Evolutionary conservation across 1,140 invertebrate species (phyloP), one percentile per base, ranked within the genome.

Genomic region (Zaprionus ornatus): DNA sequence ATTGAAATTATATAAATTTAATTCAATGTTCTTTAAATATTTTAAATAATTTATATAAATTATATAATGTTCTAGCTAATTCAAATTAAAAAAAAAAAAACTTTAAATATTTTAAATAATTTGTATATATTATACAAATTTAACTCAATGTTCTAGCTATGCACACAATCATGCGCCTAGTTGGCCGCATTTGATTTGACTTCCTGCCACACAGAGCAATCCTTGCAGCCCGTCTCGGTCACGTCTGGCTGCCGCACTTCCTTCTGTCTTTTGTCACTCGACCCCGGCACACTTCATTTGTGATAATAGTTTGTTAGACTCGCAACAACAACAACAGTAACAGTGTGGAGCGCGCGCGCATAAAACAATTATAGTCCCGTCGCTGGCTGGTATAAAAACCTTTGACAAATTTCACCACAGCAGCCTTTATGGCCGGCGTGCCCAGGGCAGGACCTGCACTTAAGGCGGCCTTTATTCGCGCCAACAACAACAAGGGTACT

Each of bases 361-460:
- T 88, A 81, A 88, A 88, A 88, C 84, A 88, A 88, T 88, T 88
- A 88, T 88, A 81, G 84, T 90, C 84, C 84, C 84, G 68, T 65
- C 80, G 85, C 80, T 80, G 73, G 70, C 66, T 54, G 65, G 69
- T 81, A 88, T 88, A 90, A 90, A 79, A 87, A 76, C 83, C 84
- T 88, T 86, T 87, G 84, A 87, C 80, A 83, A 88, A 88, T 84
- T 84, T 87, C 62, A 56, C 56, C 60, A 32, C 50, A 57, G 37
- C 50, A 57, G 68, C 42, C 35, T 78, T 84, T 84, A 74, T 70
- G 65, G 42, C 37, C 25, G n/a, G 27, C 29, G 3, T 13, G n/a
- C 13, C 13, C 29, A 35, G 29, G 10, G 56, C n/a, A 35, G 56
- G 54, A 40, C 48, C 77, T 84, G 68, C 68, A 37, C 59, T 83